Evolutionary conservation across 2,888 invertebrate genomes (phyloP), one percentile per base, ranked within the genome.

Genomic region (Saturnia japonica): DNA sequence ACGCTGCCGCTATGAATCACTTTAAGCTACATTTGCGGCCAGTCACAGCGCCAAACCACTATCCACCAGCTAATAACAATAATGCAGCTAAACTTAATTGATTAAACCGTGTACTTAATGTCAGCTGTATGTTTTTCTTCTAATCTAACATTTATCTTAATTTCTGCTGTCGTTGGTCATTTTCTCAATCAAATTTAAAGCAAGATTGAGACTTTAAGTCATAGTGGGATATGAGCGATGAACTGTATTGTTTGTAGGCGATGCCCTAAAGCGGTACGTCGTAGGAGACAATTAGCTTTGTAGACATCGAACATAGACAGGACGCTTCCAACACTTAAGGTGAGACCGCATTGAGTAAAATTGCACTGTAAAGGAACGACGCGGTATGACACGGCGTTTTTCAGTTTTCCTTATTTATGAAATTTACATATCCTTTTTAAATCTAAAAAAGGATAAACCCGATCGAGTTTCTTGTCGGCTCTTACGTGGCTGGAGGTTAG

Each of bases 31-130:
- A 40, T 6, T 64, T 64, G 64, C 64, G 64, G 64, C 40, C 40
- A 9, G 40, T 64, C 40, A 34, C 64, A 64, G 40, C 34, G 64
- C 64, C 64, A 64, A 64, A 11, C 64, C 64, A 64, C n/a, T 40
- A 64, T 64, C 64, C 40, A 40, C n/a, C 19, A n/a, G n/a, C 40
- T 64, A 64, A 64, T 64, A 60, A 60, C 8, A 60, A 14, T 60
- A 60, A 54, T 54, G 22, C 54, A 54, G 54, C 54, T 22, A 54
- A 54, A 54, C 9, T 12, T n/a, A 22, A 54, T 22, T 54, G 22
- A 54, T 54, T 22, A 54, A n/a, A 22, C 22, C 54, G 8, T 11
- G 9, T 11, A 54, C n/a, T 54, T 54, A 54, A 12, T 22, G 22
- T 54, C 22, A 22, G 54, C n/a, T n/a, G n/a, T n/a, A n/a, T n/a